Evolutionary conservation across 2,797 vertebrate species (phyloP).

Genomic region (Philypnodon macrostomus): DNA sequence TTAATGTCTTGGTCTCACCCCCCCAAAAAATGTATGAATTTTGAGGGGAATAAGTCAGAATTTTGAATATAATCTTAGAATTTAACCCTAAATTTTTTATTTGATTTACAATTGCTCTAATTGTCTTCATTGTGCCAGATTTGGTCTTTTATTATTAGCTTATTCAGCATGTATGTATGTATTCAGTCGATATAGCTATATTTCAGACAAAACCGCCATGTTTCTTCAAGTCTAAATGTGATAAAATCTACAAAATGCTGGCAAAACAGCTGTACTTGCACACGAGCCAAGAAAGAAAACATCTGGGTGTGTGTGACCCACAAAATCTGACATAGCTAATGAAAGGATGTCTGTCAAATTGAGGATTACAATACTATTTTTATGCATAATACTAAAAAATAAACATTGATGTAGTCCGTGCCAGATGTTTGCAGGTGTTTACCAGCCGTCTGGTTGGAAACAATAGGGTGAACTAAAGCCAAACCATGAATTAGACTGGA

Average conservation of each 20-base stretch:
- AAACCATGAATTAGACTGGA: constrained; percentile 28
- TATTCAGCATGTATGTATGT: too few relatives aligned
- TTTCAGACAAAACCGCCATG: not conserved
- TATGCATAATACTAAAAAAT: not conserved
- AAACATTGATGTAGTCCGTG: not conserved
- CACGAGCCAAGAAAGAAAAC: not conserved
- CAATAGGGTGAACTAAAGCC: constrained; percentile 27
- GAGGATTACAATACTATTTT: too few relatives aligned
- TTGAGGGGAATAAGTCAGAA: too few relatives aligned
- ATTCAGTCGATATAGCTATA: too few relatives aligned
- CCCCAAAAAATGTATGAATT: too few relatives aligned
- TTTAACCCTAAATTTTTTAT: too few relatives aligned
- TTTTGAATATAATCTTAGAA: too few relatives aligned
- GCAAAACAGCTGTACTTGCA: not conserved
- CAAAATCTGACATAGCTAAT: constrained; percentile 15
- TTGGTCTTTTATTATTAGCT: too few relatives aligned
- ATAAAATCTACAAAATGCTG: not conserved
- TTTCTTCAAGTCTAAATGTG: not conserved
- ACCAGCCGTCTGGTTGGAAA: constrained; percentile 16
- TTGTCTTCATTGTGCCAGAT: too few relatives aligned
- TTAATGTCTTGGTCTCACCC: too few relatives aligned
- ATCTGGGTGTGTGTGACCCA: too few relatives aligned
- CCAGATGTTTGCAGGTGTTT: constrained; percentile 35
- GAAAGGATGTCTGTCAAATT: constrained; percentile 5
- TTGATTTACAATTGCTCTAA: too few relatives aligned